Evolutionary conservation across 2,113 vertebrate genomes (phyloP).

Genomic region (Pipa parva): DNA sequence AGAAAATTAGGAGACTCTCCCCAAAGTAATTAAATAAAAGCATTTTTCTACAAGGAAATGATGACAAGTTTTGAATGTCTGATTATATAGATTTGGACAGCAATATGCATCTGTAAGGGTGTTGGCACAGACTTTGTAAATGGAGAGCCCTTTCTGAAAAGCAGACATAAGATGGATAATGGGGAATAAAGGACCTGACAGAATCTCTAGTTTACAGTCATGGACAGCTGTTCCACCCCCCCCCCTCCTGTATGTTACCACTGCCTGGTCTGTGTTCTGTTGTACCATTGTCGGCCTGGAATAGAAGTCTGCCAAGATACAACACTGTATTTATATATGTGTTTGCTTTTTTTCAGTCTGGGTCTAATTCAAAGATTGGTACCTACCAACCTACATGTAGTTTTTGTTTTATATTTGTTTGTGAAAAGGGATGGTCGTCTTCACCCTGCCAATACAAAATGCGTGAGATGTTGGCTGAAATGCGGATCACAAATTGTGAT

Average conservation of each 20-base stretch:
- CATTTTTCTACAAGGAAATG: neutral
- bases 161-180: neutral
- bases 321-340: slow-evolving; percentile 10
- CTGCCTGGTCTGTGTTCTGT: slow-evolving; percentile 6
- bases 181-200: neutral
- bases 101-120: neutral
- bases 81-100: neutral
- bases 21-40: neutral
- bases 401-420: slow-evolving; percentile 52
- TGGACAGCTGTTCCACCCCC: neutral
- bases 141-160: neutral
- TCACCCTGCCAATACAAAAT: slow-evolving; percentile 60
- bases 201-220: slow-evolving; percentile 6
- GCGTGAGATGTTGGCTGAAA: slow-evolving; percentile 52
- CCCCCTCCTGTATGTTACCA: slow-evolving; percentile 1
- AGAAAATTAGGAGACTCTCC: neutral
- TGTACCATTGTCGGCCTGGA: slow-evolving; percentile 11
- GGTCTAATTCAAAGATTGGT: neutral
- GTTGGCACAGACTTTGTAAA: neutral
- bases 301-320: neutral
- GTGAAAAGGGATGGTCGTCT: slow-evolving; percentile 80
- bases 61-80: neutral
- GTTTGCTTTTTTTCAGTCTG: neutral
- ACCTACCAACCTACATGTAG: neutral
- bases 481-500: slow-evolving; percentile 48